phyloP scores from a whole-genome alignment of 2,797 vertebrate species.

The Lagodon rhomboides region DNA sequence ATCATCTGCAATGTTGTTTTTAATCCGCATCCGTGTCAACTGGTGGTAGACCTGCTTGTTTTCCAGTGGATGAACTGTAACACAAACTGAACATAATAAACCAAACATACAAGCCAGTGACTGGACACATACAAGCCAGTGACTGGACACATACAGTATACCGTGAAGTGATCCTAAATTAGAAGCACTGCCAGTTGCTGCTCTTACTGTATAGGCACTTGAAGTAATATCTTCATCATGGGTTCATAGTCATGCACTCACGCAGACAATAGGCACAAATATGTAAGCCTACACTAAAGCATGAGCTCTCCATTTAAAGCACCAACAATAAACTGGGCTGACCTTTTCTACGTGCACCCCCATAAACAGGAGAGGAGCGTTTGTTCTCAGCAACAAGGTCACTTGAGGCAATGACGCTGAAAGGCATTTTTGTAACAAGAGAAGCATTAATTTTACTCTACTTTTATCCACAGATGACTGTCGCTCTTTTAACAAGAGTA shows the following conservation, averaged over 20 bases:
- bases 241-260: not conserved
- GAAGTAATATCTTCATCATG: conserved; percentile 17
- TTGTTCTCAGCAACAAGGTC: conserved; percentile 49
- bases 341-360: conserved; percentile 41
- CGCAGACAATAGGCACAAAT: not conserved
- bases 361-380: conserved; percentile 34
- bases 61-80: conserved; percentile 29
- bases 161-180: no score
- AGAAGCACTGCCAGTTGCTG: not conserved
- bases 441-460: conserved; percentile 22
- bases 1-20: conserved; percentile 22
- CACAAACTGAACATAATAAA: conserved; percentile 34
- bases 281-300: conserved; percentile 29
- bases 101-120: conserved; percentile 5
- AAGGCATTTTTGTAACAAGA: conserved; percentile 54
- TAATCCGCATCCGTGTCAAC: conserved; percentile 11
- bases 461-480: conserved; percentile 18
- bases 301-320: conserved; percentile 40
- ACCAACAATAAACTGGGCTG: conserved; percentile 41
- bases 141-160: not conserved
- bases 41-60: conserved; percentile 20
- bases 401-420: conserved; percentile 37
- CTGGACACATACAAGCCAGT: not conserved
- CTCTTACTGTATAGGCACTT: not conserved
- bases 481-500: conserved; percentile 13